A percentile compares a stretch with the other conserved stretches of the same genome.
Conservation (phyloP, 92 coral and sea anemone genomes). For the Chrysogorgia sp. region DNA sequence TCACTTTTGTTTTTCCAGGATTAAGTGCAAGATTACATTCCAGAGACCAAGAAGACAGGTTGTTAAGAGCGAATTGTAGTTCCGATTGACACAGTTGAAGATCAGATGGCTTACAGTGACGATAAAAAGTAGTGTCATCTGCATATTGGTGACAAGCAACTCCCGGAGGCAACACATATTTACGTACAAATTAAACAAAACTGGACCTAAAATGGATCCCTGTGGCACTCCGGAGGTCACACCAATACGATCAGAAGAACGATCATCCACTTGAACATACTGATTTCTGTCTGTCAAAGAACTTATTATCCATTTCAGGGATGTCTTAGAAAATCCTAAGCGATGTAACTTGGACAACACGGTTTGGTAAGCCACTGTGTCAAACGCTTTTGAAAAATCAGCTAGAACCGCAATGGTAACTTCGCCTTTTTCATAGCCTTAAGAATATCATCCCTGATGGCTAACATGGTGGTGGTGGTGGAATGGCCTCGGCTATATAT, state of each 20-base stretch:
- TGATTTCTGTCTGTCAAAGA: conserved; percentile 21
- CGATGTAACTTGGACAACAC: conserved; percentile 24
- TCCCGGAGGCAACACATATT: too few species aligned
- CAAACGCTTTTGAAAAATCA: conserved; percentile 33
- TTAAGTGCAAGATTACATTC: conserved; percentile 45
- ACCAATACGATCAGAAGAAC: neutral
- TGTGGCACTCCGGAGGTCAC: conserved; percentile 36
- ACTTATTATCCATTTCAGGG: conserved; percentile 15
- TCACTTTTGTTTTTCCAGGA: conserved; percentile 42
- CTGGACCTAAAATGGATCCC: conserved; percentile 22
- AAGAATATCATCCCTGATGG: conserved; percentile 26
- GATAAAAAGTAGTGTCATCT: conserved; percentile 39
- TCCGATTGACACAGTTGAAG: conserved; percentile 7
- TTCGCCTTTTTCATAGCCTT: conserved; percentile 33
- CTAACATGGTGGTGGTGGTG: conserved; percentile 24
- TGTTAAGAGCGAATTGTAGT: neutral
- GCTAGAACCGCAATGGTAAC: conserved; percentile 31
- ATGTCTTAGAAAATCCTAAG: conserved; percentile 28
- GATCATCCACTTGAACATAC: conserved; percentile 14
- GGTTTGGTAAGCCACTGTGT: conserved; percentile 29
- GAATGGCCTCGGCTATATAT: conserved; percentile 16
- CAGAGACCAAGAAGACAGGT: conserved; percentile 27
- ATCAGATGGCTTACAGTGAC: conserved; percentile 26
- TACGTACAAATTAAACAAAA: conserved; percentile 36
- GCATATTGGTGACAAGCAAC: conserved; percentile 42